Base-by-base conservation (phyloP, 2,888 invertebrate species). In the Zele albiditarsus region DNA sequence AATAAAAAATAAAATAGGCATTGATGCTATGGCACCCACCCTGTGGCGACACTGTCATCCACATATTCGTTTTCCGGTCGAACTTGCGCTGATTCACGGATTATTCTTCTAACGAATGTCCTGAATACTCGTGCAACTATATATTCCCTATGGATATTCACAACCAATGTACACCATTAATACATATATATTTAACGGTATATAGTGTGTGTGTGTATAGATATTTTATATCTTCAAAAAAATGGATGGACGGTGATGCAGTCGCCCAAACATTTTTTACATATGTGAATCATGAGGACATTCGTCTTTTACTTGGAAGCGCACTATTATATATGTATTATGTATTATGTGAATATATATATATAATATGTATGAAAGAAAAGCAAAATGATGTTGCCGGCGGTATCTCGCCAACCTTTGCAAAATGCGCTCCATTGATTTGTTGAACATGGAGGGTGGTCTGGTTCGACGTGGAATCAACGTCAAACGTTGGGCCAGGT, bases 391-490 rank as follows among this genome's bases (percentile, higher is more conserved):
- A 63, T 63, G 38, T 23, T 67, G 71, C 63, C 63, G 63, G 71
- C 33, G 69, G 68, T 25, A 16, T 63, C 68, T 42, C 53, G 38
- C 27, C 46, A 49, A 33, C 60, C 67, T 74, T 53, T 12, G 57
- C 70, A 70, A 75, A 75, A 71, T 33, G 58, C 66, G 65, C 60
- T 60, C 66, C 71, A 75, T 71, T 75, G 71, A 71, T 75, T 71
- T 75, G 71, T 71, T 71, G 71, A 62, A 42, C 58, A 74, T 71
- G 42, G 81, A 82, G 83, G 85, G 85, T 86, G 85, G 85, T 85
- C 83, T 46, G 58, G 65, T 67, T 46, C 28, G 73, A 66, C 65
- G 60, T 70, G 71, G 74, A 73, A 79, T 82, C 82, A 80, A 81
- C 80, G 83, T 84, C 84, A 82, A 83, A 80, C 80, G 75, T 80